Evolutionary conservation across 2,888 invertebrate species (phyloP).

Genomic region (Aelia acuminata): DNA sequence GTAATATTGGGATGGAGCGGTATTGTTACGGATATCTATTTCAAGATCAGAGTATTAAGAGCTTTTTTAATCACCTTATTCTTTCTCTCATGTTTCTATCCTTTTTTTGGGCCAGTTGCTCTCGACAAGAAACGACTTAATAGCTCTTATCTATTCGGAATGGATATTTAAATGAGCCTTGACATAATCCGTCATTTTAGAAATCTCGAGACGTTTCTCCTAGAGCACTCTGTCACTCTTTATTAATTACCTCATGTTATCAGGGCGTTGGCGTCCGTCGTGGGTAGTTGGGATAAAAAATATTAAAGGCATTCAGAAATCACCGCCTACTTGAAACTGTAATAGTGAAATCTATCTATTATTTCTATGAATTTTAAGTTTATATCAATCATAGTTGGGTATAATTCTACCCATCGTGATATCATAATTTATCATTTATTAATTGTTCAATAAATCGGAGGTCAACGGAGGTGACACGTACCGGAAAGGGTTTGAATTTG

Average conservation of each 20-base stretch:
- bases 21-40: too few species aligned
- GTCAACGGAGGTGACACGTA: too few species aligned
- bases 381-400: too few species aligned
- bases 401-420: too few species aligned
- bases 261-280: slow-evolving; percentile 18
- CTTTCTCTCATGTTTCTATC: not conserved
- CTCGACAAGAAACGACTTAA: not conserved
- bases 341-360: not conserved
- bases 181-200: slow-evolving; percentile 20
- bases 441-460: too few species aligned
- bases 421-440: too few species aligned
- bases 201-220: not conserved
- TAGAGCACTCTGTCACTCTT: slow-evolving; percentile 4
- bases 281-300: slow-evolving; percentile 16
- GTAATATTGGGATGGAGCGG: too few species aligned
- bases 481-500: too few species aligned
- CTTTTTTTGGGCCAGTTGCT: not conserved
- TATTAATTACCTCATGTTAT: slow-evolving; percentile 42
- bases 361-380: not conserved
- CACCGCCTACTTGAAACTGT: not conserved
- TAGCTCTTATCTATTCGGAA: not conserved
- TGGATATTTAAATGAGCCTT: slow-evolving; percentile 26
- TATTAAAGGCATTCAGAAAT: not conserved
- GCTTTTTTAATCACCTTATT: not conserved
- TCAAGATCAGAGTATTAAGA: not conserved